Evolutionary conservation across 2,797 vertebrate species (phyloP).

Genomic region (Acipenser transmontanus): DNA sequence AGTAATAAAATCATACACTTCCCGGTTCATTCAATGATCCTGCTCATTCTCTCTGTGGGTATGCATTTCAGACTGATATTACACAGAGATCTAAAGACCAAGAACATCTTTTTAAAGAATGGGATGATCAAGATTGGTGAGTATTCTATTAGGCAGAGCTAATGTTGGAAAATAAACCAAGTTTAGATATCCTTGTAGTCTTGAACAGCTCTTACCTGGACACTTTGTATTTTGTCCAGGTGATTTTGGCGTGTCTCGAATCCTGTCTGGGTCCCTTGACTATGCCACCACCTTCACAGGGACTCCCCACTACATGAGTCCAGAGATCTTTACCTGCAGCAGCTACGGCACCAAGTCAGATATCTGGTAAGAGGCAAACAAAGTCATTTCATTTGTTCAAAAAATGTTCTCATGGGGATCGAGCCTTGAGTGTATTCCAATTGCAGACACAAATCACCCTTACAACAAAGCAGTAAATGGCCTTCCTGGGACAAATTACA

Average conservation of each 20-base stretch:
- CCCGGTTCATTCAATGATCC: no score
- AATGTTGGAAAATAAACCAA: not conserved
- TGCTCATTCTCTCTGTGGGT: not conserved
- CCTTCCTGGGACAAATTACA: no score
- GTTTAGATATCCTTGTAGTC: not conserved
- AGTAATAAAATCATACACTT: no score
- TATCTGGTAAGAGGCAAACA: constrained; percentile 21
- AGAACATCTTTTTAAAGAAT: constrained; percentile 26
- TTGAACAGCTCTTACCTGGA: not conserved
- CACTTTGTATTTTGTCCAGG: constrained; percentile 6
- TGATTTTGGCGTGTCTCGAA: constrained; percentile 28
- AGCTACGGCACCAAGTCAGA: constrained; percentile 25
- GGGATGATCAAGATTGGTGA: constrained; percentile 25
- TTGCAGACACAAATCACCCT: no score
- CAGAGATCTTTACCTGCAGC: constrained; percentile 16
- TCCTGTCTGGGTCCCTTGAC: constrained; percentile 16
- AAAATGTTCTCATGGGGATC: no score
- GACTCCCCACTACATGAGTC: constrained; percentile 27
- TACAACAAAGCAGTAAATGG: no score
- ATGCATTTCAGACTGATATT: constrained; percentile 17
- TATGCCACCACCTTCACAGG: constrained; percentile 25
- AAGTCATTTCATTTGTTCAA: no score
- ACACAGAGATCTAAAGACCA: constrained; percentile 28
- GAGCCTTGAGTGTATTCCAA: no score
- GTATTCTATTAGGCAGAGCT: not conserved